Base-by-base conservation (phyloP, 2,113 vertebrate genomes). In the Pelvicachromis taeniatus region DNA sequence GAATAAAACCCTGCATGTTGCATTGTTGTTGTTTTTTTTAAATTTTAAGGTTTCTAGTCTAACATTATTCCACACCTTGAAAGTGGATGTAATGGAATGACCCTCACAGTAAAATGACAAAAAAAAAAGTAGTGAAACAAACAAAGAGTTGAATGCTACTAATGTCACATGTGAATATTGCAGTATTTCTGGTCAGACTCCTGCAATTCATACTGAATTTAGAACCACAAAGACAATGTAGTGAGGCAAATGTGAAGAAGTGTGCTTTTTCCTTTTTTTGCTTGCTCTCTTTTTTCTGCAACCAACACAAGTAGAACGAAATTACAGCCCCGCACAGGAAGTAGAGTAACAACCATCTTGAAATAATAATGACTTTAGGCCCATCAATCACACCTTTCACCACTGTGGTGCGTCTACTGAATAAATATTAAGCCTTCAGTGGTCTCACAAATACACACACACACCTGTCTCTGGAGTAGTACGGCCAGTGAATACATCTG, bases 351-450 rank as follows among this genome's bases (percentile, higher is more conserved):
- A 63, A 70, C 80, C 85, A 87, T 86, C 55, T 81, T 88, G 83
- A 91, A 81, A 85, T 65, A 78, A 82, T 83, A 89, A 84, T 91
- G 83, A 52, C 81, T 68, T 81, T 65, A 55, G 65, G 61, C 55
- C 85, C 73, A 80, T 94, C 89, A 86, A 78, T 94, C 86, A 88
- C 82, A 88, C 73, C 77, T 73, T 77, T 84, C 45, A 85, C 58
- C 77, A n/a, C 50, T 11, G 58, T 33, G 38, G 13, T 31, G 53
- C 10, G 1, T 54, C 77, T 73, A 33, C 45, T 73, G 68, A 82
- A 84, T 87, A 83, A 58, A 77, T 82, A 80, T 75, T 31, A 63
- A 81, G 35, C 50, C 40, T 53, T 68, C 55, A 82, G 77, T 82
- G 26, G 59, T 38, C 33, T 58, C 26, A 14, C 21, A 81, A 65